phyloP scores from a whole-genome alignment of 1,140 invertebrate genomes.

The Formica selysi region DNA sequence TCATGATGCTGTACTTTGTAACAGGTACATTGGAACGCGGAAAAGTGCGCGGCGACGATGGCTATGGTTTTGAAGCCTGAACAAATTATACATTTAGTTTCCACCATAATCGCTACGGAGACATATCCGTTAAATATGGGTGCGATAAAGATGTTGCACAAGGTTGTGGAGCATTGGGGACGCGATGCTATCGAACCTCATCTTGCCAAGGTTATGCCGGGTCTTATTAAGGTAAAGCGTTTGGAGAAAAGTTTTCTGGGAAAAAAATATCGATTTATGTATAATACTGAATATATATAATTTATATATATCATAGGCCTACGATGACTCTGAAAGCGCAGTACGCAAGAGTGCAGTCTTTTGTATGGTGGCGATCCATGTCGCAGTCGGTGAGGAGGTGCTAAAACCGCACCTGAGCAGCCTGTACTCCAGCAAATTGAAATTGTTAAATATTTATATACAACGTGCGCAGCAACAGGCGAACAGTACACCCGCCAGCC shows the following conservation, averaged over 20 bases:
- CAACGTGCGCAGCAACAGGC: slow-evolving; percentile 87
- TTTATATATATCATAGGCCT: slow-evolving; percentile 88
- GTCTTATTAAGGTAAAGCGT: slow-evolving; percentile 91
- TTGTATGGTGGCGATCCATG: slow-evolving; percentile 97
- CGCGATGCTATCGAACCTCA: slow-evolving; percentile 91
- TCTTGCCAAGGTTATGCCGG: slow-evolving; percentile 94
- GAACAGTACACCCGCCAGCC: slow-evolving; percentile 83
- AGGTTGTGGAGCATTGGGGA: slow-evolving; percentile 92
- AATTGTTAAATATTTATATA: slow-evolving; percentile 91
- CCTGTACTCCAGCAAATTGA: slow-evolving; percentile 94
- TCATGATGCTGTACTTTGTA: background rate
- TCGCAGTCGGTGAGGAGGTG: slow-evolving; percentile 93
- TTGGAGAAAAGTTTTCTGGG: background rate
- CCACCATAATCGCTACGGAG: slow-evolving; percentile 94
- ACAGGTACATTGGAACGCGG: slow-evolving; percentile 86
- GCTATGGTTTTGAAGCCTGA: slow-evolving; percentile 91
- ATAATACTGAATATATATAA: background rate
- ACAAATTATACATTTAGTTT: slow-evolving; percentile 89
- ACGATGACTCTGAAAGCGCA: slow-evolving; percentile 94
- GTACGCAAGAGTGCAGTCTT: slow-evolving; percentile 98
- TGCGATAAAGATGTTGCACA: slow-evolving; percentile 97
- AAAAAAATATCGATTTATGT: background rate
- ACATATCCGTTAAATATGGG: slow-evolving; percentile 95
- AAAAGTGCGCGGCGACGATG: slow-evolving; percentile 91
- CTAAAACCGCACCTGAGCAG: slow-evolving; percentile 92